Evolutionary conservation across 2,888 invertebrate species (phyloP).

Genomic region (Drosophila meridiana): DNA sequence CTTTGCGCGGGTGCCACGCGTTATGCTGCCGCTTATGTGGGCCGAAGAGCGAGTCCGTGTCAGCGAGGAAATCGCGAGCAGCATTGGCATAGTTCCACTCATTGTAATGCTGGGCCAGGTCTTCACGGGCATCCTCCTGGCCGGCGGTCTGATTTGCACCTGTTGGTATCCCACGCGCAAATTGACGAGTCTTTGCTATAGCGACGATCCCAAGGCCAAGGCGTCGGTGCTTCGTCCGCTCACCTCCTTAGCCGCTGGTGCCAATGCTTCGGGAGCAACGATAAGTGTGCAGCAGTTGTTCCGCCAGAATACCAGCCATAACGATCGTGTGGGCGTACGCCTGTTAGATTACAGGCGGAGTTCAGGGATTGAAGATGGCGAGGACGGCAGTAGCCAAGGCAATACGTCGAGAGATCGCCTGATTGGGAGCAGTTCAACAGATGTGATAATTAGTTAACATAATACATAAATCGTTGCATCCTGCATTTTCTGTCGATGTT

Average conservation of each 20-base stretch:
- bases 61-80: constrained; percentile 86
- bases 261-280: constrained; percentile 12
- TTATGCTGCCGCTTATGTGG: constrained; percentile 92
- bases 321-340: constrained; percentile 67
- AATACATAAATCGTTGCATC: constrained; percentile 40
- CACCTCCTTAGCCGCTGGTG: constrained; percentile 41
- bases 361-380: constrained; percentile 42
- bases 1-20: constrained; percentile 80
- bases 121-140: constrained; percentile 85
- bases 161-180: constrained; percentile 83
- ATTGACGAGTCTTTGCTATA: constrained; percentile 65
- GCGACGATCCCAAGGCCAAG: constrained; percentile 79
- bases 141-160: constrained; percentile 84
- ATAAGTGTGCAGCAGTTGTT: constrained; percentile 26
- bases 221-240: constrained; percentile 66
- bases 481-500: constrained; percentile 36
- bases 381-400: constrained; percentile 12
- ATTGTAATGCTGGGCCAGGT: constrained; percentile 87
- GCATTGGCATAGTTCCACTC: constrained; percentile 86
- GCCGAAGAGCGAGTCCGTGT: constrained; percentile 89
- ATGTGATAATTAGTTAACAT: constrained; percentile 75
- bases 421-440: constrained; percentile 51
- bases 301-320: constrained; percentile 34
- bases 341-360: constrained; percentile 71
- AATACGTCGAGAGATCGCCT: constrained; percentile 60